Conservation (phyloP, 2,113 vertebrate genomes). For the Pica pica region DNA sequence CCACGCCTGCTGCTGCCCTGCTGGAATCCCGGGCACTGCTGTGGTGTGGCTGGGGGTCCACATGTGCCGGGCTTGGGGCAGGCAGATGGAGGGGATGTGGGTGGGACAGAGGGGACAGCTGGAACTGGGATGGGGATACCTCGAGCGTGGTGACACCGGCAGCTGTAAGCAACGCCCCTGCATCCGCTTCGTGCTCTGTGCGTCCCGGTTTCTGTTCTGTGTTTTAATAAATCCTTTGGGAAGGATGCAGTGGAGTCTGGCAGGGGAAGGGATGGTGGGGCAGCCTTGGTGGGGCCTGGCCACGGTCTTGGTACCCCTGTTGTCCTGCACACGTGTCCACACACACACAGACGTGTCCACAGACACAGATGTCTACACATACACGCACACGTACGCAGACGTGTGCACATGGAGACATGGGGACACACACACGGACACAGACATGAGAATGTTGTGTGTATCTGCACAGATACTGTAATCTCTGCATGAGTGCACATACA, state of each 20-base stretch:
- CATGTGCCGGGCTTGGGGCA: neutral
- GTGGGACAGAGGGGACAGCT: neutral
- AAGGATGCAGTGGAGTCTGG: neutral
- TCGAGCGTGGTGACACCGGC: neutral
- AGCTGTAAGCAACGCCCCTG: neutral
- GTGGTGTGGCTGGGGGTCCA: neutral
- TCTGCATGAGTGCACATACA: neutral
- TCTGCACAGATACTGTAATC: neutral
- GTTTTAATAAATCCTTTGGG: constrained; percentile 78
- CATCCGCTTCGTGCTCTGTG: constrained; percentile 63
- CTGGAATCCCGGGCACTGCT: neutral
- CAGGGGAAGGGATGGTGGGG: neutral
- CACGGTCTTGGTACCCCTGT: fast-evolving
- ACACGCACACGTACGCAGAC: fast-evolving
- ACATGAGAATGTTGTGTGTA: neutral
- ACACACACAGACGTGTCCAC: neutral
- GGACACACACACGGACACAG: neutral
- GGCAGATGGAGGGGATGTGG: neutral
- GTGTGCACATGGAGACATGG: fast-evolving
- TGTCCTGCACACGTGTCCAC: fast-evolving
- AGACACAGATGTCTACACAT: fast-evolving
- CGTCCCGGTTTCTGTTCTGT: constrained; percentile 73
- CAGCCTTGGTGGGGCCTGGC: fast-evolving
- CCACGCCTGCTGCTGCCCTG: neutral
- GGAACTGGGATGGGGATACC: neutral